Evolutionary conservation across 1,140 invertebrate species (phyloP), one percentile per base, ranked within the genome.

Genomic region (Temnothorax longispinosus): DNA sequence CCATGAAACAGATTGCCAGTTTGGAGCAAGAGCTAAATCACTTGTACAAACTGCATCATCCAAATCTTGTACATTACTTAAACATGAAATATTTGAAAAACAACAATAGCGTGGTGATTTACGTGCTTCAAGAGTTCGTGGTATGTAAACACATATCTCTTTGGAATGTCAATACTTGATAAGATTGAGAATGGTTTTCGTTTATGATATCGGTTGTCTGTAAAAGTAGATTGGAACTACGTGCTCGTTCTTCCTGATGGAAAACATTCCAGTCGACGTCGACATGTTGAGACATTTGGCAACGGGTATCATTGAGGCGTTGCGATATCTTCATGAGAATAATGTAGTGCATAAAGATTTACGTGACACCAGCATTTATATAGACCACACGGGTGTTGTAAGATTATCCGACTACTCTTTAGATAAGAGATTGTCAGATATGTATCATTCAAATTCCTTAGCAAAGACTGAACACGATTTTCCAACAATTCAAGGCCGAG

Each of bases 301-400:
- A 1, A 94, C 93, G 8, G 97, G 97, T 64, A 95, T 98, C 32
- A 92, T 98, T 0, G 95, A 96, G 67, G 97, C 97, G 2, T 90
- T 98, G 7, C 94, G 96, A 21, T 98, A 97, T 93, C 94, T 98
- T 15, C 98, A 98, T 92, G 95, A 96, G 64, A 98, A 98, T 92
- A 97, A 97, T 90, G 96, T 98, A 10, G 97, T 98, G 1, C 98
- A 98, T 93, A 97, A 97, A 92, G 97, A 97, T 94, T 92, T 98
- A 10, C 94, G 96, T 18, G 96, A 97, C 71, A 96, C 96, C 11
- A 97, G 96, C 89, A 95, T 98, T 56, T 97, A 97, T 91, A 96
- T 97, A 85, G 96, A 96, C 89, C 95, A 95, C n/a, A 92, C 91
- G 44, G 97, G 96, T 47, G 74, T 92, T 38, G 94, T 97, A 41